Percentiles rank a stretch among this genome's conserved stretches.
Conservation (phyloP, 92 coral and sea anemone species). For the Parazoanthus atlanticus region DNA sequence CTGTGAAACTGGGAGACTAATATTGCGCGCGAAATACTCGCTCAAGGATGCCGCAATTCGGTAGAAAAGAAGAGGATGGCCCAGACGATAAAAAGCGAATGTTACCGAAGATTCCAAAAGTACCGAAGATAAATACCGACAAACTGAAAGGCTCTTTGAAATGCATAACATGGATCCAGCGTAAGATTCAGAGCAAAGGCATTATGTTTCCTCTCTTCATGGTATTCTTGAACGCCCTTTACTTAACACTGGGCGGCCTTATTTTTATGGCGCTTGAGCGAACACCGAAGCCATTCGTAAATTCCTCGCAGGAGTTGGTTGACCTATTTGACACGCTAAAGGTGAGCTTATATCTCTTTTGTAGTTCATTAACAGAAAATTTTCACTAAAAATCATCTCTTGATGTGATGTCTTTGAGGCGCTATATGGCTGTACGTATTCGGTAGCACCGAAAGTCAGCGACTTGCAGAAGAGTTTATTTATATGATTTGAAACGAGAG, state of each 20-base stretch:
- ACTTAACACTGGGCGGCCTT: conserved; percentile 78
- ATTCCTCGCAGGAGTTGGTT: conserved; percentile 73
- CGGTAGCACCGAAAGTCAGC: background rate
- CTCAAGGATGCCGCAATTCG: conserved; percentile 51
- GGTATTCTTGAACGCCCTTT: conserved; percentile 68
- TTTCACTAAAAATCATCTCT: background rate
- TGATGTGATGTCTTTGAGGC: background rate
- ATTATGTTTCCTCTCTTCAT: conserved; percentile 82
- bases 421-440: background rate
- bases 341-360: conserved; percentile 52
- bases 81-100: conserved; percentile 57
- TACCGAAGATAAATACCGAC: conserved; percentile 62
- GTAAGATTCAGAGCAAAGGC: conserved; percentile 70
- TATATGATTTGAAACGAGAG: background rate
- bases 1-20: background rate
- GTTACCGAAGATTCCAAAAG: conserved; percentile 46
- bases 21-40: background rate
- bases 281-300: conserved; percentile 57
- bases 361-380: background rate
- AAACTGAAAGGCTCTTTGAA: conserved; percentile 73
- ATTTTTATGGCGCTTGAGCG: conserved; percentile 73
- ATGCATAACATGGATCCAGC: conserved; percentile 72
- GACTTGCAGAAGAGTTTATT: background rate
- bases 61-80: conserved; percentile 45
- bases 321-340: conserved; percentile 73